Percentiles rank a stretch among this genome's conserved stretches.
Conservation (phyloP, 2,113 vertebrate species). For the Labrus mixtus region DNA sequence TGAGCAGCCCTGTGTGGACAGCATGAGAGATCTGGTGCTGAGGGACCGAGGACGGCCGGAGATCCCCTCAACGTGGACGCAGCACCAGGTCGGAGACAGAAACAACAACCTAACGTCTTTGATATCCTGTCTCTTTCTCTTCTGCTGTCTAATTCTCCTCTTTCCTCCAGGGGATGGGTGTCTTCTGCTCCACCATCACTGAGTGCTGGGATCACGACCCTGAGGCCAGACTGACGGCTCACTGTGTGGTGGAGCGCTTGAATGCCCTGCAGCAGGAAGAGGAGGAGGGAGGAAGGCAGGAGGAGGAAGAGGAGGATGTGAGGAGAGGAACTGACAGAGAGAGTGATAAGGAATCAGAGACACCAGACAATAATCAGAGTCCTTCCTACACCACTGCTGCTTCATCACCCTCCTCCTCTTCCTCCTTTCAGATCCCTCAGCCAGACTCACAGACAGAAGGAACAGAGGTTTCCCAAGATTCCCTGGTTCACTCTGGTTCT, state of each 20-base stretch:
- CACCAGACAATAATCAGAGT: conserved; percentile 52
- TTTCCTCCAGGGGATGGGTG: conserved; percentile 86
- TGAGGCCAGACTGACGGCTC: conserved; percentile 91
- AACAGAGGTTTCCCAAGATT: conserved; percentile 10
- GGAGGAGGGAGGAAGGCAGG: conserved; percentile 49
- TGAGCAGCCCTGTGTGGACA: conserved; percentile 92
- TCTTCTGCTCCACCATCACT: conserved; percentile 88
- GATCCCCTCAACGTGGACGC: conserved; percentile 86
- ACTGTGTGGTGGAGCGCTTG: conserved; percentile 92
- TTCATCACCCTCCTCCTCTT: neutral
- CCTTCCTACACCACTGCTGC: neutral
- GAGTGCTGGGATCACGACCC: conserved; percentile 96
- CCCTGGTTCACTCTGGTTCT: conserved; percentile 16
- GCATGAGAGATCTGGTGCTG: conserved; percentile 92
- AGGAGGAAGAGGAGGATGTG: conserved; percentile 8
- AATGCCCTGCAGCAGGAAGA: conserved; percentile 83
- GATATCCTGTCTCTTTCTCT: neutral
- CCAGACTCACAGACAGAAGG: neutral
- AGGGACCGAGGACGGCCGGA: conserved; percentile 90
- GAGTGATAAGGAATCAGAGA: conserved; percentile 67
- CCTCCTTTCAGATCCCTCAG: conserved; percentile 15
- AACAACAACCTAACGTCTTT: neutral
- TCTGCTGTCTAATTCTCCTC: neutral
- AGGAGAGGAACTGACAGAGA: neutral
- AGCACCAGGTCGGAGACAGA: conserved; percentile 82